Evolutionary conservation across 2,113 vertebrate genomes (phyloP).

Genomic region (Siniperca knerii): DNA sequence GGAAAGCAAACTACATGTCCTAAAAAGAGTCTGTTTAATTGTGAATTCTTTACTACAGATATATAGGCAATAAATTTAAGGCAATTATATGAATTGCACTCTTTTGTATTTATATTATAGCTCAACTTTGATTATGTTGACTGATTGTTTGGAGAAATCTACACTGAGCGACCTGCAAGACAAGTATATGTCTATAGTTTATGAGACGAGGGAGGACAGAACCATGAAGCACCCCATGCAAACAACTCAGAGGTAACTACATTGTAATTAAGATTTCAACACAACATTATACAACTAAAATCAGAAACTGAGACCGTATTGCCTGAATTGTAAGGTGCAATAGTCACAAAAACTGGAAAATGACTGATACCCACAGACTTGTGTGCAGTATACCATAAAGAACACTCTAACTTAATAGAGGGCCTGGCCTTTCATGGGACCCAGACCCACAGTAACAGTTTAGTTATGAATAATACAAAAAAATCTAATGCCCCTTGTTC

Average conservation of each 20-base stretch:
- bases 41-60: neutral
- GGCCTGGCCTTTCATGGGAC: neutral
- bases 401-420: too few relatives aligned
- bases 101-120: neutral
- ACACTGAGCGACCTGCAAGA: neutral
- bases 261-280: neutral
- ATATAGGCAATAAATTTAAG: neutral
- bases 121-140: neutral
- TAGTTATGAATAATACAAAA: neutral
- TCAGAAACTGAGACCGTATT: neutral
- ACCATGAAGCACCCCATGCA: neutral
- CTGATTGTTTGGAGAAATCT: neutral
- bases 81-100: neutral
- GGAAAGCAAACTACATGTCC: neutral
- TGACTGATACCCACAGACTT: neutral
- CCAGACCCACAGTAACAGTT: neutral
- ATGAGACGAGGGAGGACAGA: neutral
- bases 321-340: neutral
- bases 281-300: neutral
- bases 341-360: neutral
- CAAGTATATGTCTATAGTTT: neutral
- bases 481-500: neutral
- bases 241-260: fast-evolving
- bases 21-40: neutral
- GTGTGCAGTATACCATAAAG: neutral